A percentile compares a stretch with the other conserved stretches of the same genome.
These are phyloP conservation scores for Allolobophora icterica DNA, from an alignment of 2,888 invertebrate species.

Conservation along the genomic window DNA sequence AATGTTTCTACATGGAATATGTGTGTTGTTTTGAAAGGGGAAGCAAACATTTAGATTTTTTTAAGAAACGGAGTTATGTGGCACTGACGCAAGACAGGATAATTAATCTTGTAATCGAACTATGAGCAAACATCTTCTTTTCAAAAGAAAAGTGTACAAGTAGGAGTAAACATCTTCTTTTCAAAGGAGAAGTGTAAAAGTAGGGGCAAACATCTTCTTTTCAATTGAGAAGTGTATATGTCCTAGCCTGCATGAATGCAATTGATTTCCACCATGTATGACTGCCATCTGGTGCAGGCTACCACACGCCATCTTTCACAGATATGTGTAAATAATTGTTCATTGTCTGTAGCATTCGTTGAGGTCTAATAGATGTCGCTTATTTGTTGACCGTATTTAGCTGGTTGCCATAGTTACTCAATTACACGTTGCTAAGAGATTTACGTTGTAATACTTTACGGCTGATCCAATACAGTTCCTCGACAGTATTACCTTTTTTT, in stretches of 20 bases:
- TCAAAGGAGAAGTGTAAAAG: neutral
- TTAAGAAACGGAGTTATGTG: neutral
- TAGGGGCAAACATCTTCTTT: neutral
- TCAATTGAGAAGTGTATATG: neutral
- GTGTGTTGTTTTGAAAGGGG: neutral
- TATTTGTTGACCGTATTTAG: neutral
- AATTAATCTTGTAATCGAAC: neutral
- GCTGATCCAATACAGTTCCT: neutral
- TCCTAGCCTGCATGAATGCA: neutral
- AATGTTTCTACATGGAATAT: no score
- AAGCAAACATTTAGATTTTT: no score
- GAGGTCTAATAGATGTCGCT: neutral
- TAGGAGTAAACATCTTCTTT: neutral
- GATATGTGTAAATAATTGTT: conserved; percentile 18
- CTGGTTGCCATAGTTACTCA: neutral
- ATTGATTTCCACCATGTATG: neutral
- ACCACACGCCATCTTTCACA: conserved; percentile 28
- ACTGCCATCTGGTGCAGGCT: neutral
- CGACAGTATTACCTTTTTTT: neutral
- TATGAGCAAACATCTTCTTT: neutral
- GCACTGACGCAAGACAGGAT: neutral
- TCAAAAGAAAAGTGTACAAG: neutral
- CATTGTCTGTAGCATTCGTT: neutral
- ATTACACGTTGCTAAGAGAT: neutral
- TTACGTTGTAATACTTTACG: no score